Evolutionary conservation across 2,797 vertebrate species (phyloP).

Genomic region (Aulostomus chinensis): DNA sequence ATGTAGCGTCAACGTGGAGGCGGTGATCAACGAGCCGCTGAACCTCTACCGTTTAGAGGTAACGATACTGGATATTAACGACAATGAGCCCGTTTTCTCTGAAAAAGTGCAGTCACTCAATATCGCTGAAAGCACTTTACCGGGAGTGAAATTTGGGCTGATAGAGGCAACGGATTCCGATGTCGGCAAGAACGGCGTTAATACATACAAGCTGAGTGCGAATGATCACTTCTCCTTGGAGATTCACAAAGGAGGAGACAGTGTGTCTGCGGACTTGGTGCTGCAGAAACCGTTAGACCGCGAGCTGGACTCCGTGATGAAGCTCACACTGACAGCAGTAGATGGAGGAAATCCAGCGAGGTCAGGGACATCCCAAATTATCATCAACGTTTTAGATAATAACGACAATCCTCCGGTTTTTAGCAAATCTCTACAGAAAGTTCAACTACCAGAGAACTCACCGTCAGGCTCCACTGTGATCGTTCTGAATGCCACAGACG

Average conservation of each 20-base stretch:
- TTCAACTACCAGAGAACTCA: conserved; percentile 50
- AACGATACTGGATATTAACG: conserved; percentile 52
- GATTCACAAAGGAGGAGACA: conserved; percentile 38
- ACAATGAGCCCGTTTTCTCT: conserved; percentile 45
- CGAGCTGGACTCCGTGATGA: conserved; percentile 45
- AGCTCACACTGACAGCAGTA: conserved; percentile 62
- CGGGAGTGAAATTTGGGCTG: conserved; percentile 58
- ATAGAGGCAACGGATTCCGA: conserved; percentile 8
- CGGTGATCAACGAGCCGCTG: conserved; percentile 34
- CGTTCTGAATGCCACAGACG: conserved; percentile 54
- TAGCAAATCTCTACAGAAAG: conserved; percentile 53
- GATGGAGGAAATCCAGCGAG: conserved; percentile 62
- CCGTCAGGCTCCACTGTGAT: conserved; percentile 23
- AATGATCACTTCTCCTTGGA: conserved; percentile 48
- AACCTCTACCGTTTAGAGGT: conserved; percentile 43
- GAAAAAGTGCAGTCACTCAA: conserved; percentile 5
- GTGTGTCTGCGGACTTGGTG: conserved; percentile 57
- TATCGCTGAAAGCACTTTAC: conserved; percentile 73
- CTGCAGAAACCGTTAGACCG: conserved; percentile 67
- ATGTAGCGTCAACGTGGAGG: conserved; percentile 55
- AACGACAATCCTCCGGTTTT: conserved; percentile 67
- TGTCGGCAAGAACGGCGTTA: background rate
- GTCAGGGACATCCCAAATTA: conserved; percentile 49
- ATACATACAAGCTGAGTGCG: background rate
- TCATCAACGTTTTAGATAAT: conserved; percentile 49